A percentile compares a stretch with the other conserved stretches of the same genome.
These are phyloP conservation scores for Struthio camelus DNA, from an alignment of 2,113 vertebrate species.

Conservation along the genomic window DNA sequence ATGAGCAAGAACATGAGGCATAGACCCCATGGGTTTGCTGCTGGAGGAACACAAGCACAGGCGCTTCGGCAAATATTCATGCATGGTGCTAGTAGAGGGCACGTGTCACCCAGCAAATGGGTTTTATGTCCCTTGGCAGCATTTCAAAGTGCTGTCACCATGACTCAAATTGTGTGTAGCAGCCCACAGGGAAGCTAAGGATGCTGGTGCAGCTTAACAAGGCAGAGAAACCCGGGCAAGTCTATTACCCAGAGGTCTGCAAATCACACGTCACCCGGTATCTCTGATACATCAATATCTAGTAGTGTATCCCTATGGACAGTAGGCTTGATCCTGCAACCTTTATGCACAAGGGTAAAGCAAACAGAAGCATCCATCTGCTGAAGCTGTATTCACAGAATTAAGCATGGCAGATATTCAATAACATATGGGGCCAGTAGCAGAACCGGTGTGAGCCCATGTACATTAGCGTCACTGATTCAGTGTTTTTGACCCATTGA, in stretches of 20 bases:
- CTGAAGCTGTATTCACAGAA: neutral
- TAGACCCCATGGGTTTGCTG: neutral
- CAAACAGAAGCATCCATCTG: neutral
- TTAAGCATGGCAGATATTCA: neutral
- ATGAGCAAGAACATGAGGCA: neutral
- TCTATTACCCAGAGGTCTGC: neutral
- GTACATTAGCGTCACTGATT: neutral
- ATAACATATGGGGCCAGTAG: neutral
- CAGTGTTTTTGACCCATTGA: neutral
- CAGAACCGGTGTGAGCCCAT: neutral
- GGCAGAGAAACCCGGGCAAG: neutral
- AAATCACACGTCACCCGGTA: neutral
- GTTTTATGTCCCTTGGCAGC: neutral
- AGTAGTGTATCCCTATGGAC: neutral
- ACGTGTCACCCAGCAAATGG: neutral
- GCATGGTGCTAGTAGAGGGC: neutral
- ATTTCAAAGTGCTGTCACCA: neutral
- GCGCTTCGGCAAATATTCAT: neutral
- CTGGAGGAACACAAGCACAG: neutral
- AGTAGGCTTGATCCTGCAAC: neutral
- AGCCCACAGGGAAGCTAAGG: neutral
- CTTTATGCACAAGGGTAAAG: neutral
- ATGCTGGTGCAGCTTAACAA: neutral
- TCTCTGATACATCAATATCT: neutral
- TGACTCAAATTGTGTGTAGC: neutral